Evolutionary conservation across 2,888 invertebrate genomes (phyloP), one percentile per base, ranked within the genome.

Genomic region (Agrochola lychnidis): DNA sequence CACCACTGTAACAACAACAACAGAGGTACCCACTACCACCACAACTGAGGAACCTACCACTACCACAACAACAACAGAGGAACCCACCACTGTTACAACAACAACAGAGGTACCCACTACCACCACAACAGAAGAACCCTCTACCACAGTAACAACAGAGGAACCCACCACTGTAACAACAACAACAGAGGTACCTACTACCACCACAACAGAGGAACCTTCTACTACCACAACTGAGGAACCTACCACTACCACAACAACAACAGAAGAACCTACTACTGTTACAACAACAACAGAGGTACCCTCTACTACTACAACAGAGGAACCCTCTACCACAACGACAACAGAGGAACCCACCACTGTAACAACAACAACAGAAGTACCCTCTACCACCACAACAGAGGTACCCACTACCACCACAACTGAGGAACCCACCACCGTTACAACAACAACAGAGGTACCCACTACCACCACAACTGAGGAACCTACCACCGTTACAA

Each of bases 331-430:
- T 3, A 40, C 76, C 0, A 72, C 77, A 1, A 83, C 76, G 0
- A 59, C 73, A 0, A 61, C 69, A 12, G 76, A 45, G 10, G 62
- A 72, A n/a, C 69, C 81, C 22, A 61, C 81, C 22, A 61, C 75
- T 16, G 48, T n/a, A 0, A 61, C 73, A 0, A 53, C 67, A 6
- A 22, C 30, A 0, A 73, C 70, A 7, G 56, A 68, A 22, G 62
- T n/a, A 19, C 36, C 74, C 4, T 0, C 2, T 12, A 73, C 78
- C 0, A 59, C 40, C 0, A 78, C 78, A 0, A 74, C 75, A 19
- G n/a, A 59, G 14, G 70, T 1, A 22, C 61, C 61, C 0, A 62
- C 68, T 7, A 48, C 53, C 6, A 22, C 51, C 6, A 53, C 57
- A 6, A 51, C 61, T 0, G 30, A 36, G 10, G 77, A 22, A 2